Evolutionary conservation across 2,113 vertebrate species (phyloP), one percentile per base, ranked within the genome.

Genomic region (Benitochromis conjunctus): DNA sequence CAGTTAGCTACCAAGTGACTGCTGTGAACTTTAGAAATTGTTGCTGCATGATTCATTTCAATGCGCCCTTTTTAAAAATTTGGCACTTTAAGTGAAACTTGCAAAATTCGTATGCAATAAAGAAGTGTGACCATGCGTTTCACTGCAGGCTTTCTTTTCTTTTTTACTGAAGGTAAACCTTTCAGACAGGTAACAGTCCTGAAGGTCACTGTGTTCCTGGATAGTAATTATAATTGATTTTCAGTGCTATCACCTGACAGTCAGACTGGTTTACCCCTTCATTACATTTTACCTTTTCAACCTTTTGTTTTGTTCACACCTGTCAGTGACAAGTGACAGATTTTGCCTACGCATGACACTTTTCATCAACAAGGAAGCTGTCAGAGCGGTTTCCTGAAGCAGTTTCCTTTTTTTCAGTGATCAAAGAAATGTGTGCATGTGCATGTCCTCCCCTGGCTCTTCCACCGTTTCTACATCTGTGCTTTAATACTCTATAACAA

Each of bases 381-480:
- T 38, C 62, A 64, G 31, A 66, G 60, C 1, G 1, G 1, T 13
- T 21, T 66, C 10, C 10, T 21, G 34, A n/a, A 38, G 62, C 60
- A n/a, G 1, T 3, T 38, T 1, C 5, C 1, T 60, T 38, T 58
- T 41, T 36, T 64, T 5, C 1, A 18, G 11, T n/a, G 34, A 66
- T 8, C 34, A 66, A 66, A 66, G 62, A 66, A 38, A 66, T 13
- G 11, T 41, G 2, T 38, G 34, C 21, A 1, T 64, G n/a, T 36
- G 12, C 12, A 8, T 31, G n/a, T 10, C 12, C 19, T 1, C 34
- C 0, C 1, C 2, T 1, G 6, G 1, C 2, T 0, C n/a, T 5
- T 9, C 12, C 43, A 13, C 13, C 10, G 0, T 46, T 1, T 46
- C 24, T 29, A 6, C 14, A 18, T 16, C 14, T 74, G 4, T 9